phyloP scores from a whole-genome alignment of 1,140 invertebrate species.

The Hyphantria cunea region DNA sequence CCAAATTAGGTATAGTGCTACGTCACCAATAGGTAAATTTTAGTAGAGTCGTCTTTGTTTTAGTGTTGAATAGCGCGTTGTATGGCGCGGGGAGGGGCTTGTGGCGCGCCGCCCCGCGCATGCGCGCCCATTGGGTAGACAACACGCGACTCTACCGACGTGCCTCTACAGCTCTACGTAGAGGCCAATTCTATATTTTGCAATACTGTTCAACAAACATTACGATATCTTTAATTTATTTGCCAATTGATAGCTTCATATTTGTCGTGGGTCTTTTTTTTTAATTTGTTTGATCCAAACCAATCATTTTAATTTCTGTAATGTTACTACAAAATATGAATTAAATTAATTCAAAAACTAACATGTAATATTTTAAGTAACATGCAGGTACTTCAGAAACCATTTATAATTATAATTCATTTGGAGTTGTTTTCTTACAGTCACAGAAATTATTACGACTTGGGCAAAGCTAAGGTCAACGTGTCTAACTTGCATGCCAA shows the following conservation, averaged over 20 bases:
- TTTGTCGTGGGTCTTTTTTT: background rate
- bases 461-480: too few species aligned
- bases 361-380: too few species aligned
- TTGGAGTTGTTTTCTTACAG: too few species aligned
- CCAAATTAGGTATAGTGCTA: conserved; percentile 2
- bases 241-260: too few species aligned
- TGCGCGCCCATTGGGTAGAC: conserved; percentile 60
- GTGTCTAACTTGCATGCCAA: too few species aligned
- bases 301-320: too few species aligned
- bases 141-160: conserved; percentile 7
- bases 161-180: conserved; percentile 3
- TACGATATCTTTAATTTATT: background rate
- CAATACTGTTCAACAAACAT: background rate
- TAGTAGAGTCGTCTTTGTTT: conserved; percentile 24
- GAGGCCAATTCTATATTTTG: conserved; percentile 20
- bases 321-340: too few species aligned
- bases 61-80: conserved; percentile 31
- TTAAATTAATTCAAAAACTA: too few species aligned
- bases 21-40: conserved; percentile 15
- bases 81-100: conserved; percentile 43
- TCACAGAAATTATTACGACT: too few species aligned
- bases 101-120: conserved; percentile 49
- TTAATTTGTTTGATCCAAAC: too few species aligned
- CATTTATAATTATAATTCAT: too few species aligned
- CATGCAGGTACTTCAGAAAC: too few species aligned